These are phyloP conservation scores for Pimephales promelas DNA, from an alignment of 2,113 vertebrate genomes.

Conservation along the genomic window DNA sequence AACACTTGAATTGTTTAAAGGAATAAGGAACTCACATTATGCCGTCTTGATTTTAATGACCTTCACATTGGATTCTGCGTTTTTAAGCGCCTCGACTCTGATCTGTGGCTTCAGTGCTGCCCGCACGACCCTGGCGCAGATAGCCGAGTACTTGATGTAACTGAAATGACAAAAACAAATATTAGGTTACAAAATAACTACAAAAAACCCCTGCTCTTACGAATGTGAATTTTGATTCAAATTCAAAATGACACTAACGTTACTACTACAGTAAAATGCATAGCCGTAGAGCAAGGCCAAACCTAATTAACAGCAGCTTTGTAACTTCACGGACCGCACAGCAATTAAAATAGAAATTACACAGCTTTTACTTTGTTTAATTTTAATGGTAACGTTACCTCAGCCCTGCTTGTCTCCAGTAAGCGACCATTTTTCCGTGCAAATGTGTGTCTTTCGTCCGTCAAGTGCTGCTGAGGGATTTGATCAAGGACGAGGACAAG, in stretches of 20 bases:
- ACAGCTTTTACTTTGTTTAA: neutral
- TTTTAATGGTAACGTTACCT: constrained; percentile 32
- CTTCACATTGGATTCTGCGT: constrained; percentile 78
- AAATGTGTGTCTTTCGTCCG: neutral
- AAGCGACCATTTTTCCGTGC: constrained; percentile 47
- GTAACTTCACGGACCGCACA: neutral
- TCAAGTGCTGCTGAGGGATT: neutral
- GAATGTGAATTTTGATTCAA: neutral
- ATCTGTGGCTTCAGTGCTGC: constrained; percentile 87
- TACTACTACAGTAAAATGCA: neutral
- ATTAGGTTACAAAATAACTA: neutral
- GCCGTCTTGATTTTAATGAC: constrained; percentile 80
- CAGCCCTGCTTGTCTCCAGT: constrained; percentile 56
- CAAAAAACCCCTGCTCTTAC: neutral
- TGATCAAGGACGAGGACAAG: constrained; percentile 32
- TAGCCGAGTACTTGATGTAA: constrained; percentile 61
- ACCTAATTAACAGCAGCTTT: neutral
- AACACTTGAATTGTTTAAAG: neutral
- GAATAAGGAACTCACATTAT: constrained; percentile 69
- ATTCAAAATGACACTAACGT: neutral
- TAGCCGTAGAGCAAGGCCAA: neutral
- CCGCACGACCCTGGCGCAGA: constrained; percentile 87
- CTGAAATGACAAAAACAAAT: constrained; percentile 4
- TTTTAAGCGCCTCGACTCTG: constrained; percentile 79
- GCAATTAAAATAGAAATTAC: neutral